Evolutionary conservation across 2,888 invertebrate species (phyloP), one percentile per base, ranked within the genome.

Genomic region (Mythimna lalbum): DNA sequence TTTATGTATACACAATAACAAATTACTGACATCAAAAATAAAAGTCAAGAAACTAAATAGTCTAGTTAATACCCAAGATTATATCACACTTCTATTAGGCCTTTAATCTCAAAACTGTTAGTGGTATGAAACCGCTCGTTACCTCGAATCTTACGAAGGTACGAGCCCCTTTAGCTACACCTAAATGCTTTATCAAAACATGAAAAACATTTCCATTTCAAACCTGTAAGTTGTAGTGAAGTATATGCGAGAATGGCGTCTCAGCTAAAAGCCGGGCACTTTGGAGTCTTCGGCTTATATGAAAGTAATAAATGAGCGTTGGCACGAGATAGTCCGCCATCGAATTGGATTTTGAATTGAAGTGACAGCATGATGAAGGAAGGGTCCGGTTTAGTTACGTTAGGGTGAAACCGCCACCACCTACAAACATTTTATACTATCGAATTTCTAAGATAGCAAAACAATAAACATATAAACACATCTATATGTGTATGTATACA

Each of bases 341-440:
- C 75, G 82, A 86, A 89, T 90, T 88, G 85, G 87, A 87, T 89
- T 89, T 87, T 87, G 86, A 89, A 90, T 89, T 87, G 86, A 82
- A 87, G 87, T 87, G 90, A 88, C 90, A 90, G 88, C 64, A 84
- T 90, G 91, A 90, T 90, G 87, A 88, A 89, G 84, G 84, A 84
- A 84, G 86, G 88, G 87, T 85, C 74, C 65, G 57, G 73, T 50
- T 79, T 75, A 81, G 83, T 72, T 70, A 73, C 50, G 52, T 36
- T 70, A 69, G 78, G 69, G 66, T 55, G 73, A 63, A 77, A 74
- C 78, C 77, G 74, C 72, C 56, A 70, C 69, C 49, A 63, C 52
- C 61, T 64, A 62, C 63, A 63, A 57, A 53, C 73, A 64, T 21
- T 70, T 65, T 73, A 69, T 63, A 47, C 69, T 78, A 78, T 78